phyloP scores from a whole-genome alignment of 1,140 invertebrate species.

The Monomorium pharaonis region DNA sequence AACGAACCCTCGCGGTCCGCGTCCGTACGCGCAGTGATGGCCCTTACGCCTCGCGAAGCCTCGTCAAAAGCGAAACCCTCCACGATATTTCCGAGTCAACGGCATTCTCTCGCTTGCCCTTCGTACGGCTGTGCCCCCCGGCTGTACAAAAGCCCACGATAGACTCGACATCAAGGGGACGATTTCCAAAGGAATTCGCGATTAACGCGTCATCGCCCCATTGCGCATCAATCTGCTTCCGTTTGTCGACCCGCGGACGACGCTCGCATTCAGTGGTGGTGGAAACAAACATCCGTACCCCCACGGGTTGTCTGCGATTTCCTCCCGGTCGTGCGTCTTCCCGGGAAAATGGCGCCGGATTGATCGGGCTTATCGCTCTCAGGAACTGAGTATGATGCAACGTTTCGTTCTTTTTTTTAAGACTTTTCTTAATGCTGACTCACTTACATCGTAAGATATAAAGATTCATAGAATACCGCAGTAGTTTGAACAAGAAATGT shows the following conservation, averaged over 20 bases:
- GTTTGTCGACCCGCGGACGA: slow-evolving; percentile 50
- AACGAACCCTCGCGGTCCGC: slow-evolving; percentile 48
- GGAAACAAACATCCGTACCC: slow-evolving; percentile 54
- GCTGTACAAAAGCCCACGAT: slow-evolving; percentile 47
- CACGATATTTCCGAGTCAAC: slow-evolving; percentile 73
- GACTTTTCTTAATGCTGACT: slow-evolving; percentile 1
- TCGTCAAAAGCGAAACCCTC: slow-evolving; percentile 70
- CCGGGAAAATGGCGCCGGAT: slow-evolving; percentile 55
- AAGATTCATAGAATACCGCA: neutral
- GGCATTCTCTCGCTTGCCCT: slow-evolving; percentile 54
- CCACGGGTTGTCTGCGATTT: slow-evolving; percentile 48
- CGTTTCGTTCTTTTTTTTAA: neutral
- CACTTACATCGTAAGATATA: neutral
- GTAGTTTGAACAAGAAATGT: neutral
- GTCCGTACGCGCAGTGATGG: slow-evolving; percentile 41
- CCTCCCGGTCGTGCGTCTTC: slow-evolving; percentile 45
- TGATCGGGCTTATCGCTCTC: slow-evolving; percentile 45
- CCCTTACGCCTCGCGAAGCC: slow-evolving; percentile 57
- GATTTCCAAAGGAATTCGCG: slow-evolving; percentile 62
- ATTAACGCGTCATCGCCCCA: slow-evolving; percentile 64
- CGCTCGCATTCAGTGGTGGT: slow-evolving; percentile 17
- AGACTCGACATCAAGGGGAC: slow-evolving; percentile 54
- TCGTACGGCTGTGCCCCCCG: slow-evolving; percentile 43
- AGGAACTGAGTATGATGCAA: slow-evolving; percentile 22
- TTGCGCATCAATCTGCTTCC: slow-evolving; percentile 67